phyloP scores from a whole-genome alignment of 2,797 vertebrate species.

The Sparus aurata region DNA sequence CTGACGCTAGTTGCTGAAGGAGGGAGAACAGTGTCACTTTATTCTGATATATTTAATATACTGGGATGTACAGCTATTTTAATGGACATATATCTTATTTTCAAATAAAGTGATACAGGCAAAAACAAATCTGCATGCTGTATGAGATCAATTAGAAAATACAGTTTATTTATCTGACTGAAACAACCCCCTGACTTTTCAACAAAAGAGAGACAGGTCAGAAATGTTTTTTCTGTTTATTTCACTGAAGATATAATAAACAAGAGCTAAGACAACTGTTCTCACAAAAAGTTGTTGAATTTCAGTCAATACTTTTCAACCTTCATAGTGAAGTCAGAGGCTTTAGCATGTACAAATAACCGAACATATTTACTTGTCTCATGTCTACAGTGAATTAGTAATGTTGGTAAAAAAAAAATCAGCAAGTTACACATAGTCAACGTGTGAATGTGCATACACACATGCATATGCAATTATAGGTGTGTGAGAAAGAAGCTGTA shows the following conservation, averaged over 20 bases:
- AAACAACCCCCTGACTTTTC: neutral
- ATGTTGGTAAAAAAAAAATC: conserved; percentile 26
- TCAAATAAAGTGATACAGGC: neutral
- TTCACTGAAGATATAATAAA: conserved; percentile 49
- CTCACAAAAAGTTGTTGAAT: conserved; percentile 10
- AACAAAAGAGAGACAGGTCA: neutral
- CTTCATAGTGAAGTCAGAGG: conserved; percentile 29
- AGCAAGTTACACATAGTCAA: conserved; percentile 10
- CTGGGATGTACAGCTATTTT: neutral
- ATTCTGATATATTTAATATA: no score
- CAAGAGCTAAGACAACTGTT: conserved; percentile 37
- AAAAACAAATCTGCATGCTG: neutral
- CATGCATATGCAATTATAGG: neutral
- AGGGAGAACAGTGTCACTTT: no score
- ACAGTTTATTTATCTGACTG: neutral
- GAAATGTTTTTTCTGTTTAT: conserved; percentile 38
- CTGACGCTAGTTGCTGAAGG: no score
- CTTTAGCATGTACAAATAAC: conserved; percentile 12
- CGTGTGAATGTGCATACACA: neutral
- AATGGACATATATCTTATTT: neutral
- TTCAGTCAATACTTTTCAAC: conserved; percentile 8
- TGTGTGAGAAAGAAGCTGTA: conserved; percentile 13
- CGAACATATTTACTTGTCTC: neutral
- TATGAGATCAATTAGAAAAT: neutral
- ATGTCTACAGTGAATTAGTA: conserved; percentile 17